Evolutionary conservation across 2,797 vertebrate species (phyloP), one percentile per base, ranked within the genome.

Genomic region (Garrulus glandarius): DNA sequence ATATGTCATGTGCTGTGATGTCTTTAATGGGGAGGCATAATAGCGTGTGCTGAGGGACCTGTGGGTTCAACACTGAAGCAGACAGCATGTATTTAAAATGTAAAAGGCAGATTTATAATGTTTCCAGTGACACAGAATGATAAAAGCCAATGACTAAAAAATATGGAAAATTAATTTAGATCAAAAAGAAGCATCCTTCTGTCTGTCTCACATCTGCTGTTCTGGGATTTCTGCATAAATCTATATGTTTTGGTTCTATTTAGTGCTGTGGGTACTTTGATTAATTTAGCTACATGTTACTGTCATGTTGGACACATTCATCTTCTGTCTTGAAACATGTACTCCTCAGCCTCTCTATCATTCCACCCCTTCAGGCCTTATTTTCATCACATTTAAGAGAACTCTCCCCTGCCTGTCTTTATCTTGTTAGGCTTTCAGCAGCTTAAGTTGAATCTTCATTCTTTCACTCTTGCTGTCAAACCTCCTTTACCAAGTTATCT

Each of bases 241-340:
- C 96, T 94, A 22, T 96, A 92, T 93, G 87, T 93, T 97, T 97
- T 92, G 76, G 71, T 92, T 93, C 90, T 18, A 5, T 97, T 97
- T 98, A 92, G 90, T 90, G 95, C 95, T 91, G 94, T 76, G 83
- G 92, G 96, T 97, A 91, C 96, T 97, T 97, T 96, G 97, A 98
- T 98, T 99, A 99, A 99, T 99, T 98, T 98, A 98, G 98, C 97
- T 96, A 92, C 98, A 97, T 99, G 98, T 98, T 98, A 98, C 98
- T 99, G 99, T 99, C 98, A 99, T 98, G 98, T 98, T 98, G 98
- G 94, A 97, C 98, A 98, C 98, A 97, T 98, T 98, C 97, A 97
- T 98, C 98, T 98, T 97, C 97, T 98, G 98, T 98, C 98, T 97
- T 97, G 96, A 97, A 97, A 97, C 97, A 97, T 98, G 98, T 97